Evolutionary conservation across 2,888 invertebrate genomes (phyloP), one percentile per base, ranked within the genome.

Genomic region (Sceliomorpha sp.): DNA sequence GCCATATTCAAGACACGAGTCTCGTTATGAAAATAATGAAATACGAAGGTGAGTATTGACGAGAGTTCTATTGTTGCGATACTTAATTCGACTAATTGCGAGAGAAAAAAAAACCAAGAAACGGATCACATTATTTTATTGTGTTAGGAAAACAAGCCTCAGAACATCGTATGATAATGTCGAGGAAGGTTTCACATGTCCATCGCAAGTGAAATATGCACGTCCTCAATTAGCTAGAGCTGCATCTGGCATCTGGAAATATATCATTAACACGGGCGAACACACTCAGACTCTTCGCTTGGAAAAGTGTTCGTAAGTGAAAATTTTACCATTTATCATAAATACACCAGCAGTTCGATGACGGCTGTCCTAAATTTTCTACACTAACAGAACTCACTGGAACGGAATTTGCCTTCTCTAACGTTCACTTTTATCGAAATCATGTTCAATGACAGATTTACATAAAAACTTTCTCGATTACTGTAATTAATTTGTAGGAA

Each of bases 181-280:
- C 2, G 92, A 92, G 55, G 92, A 93, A 1, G 94, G 94, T 0
- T 94, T 93, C 83, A 93, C 96, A 89, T 96, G 96, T 77, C 93
- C 94, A 0, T 94, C 94, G 47, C 92, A 93, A 1, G 93, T 95
- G 29, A 93, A 94, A 75, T 95, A 95, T 80, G 95, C 94, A 0
- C 89, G 94, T 7, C 95, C 95, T 0, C 95, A 95, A 84, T 91
- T 95, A 63, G 96, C 95, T 0, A 90, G 94, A 45, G 94, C 95
- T 0, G 94, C 94, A 0, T 93, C 93, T 0, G 95, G 95, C 0
- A 91, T 93, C 74, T 96, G 96, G 95, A 95, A 95, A 82, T 95
- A 93, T 81, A 94, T 96, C 73, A 95, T 96, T 37, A 96, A 96
- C 78, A 94, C 95, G 0, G 95, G 94, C 0, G 94, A 95, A 70